phyloP scores from a whole-genome alignment of 2,888 invertebrate genomes.

The Watsonalla cultraria region DNA sequence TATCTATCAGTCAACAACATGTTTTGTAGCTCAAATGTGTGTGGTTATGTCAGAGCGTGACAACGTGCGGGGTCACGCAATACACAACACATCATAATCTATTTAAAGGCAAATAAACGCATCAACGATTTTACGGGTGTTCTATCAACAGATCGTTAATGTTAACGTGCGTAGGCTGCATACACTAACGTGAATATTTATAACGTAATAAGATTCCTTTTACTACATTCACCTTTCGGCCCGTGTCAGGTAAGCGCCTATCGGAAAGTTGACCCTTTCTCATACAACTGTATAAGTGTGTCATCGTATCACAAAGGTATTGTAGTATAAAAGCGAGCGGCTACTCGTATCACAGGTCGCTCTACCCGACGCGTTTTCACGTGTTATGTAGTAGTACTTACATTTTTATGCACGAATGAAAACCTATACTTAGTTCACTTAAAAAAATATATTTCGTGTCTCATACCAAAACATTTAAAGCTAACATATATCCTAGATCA shows the following conservation, averaged over 20 bases:
- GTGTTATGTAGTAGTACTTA: not conserved
- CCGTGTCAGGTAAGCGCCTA: slow-evolving; percentile 1
- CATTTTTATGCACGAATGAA: not conserved
- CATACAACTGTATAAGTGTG: not conserved
- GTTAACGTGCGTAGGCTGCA: not conserved
- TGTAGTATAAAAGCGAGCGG: not conserved
- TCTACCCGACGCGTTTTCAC: not conserved
- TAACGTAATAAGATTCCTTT: not conserved
- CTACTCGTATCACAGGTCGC: not conserved
- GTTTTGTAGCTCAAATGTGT: slow-evolving; percentile 9
- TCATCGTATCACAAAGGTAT: slow-evolving; percentile 1
- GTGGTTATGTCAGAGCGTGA: slow-evolving; percentile 17
- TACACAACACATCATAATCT: slow-evolving; percentile 28
- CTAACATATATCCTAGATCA: too few species aligned
- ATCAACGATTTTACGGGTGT: slow-evolving; percentile 8
- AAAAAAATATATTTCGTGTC: not conserved
- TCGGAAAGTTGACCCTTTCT: slow-evolving; percentile 2
- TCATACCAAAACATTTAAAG: too few species aligned
- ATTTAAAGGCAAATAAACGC: slow-evolving; percentile 20
- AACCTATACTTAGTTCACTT: not conserved
- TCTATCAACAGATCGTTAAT: slow-evolving; percentile 15
- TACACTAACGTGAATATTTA: slow-evolving; percentile 1
- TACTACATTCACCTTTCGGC: not conserved
- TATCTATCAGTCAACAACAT: not conserved
- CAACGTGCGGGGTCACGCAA: slow-evolving; percentile 29